Percentiles rank a stretch among this genome's conserved stretches.
phyloP scores from a whole-genome alignment of 30 jellyfish, hydroid and myxozoan species.

The Turritopsis dohrnii region DNA sequence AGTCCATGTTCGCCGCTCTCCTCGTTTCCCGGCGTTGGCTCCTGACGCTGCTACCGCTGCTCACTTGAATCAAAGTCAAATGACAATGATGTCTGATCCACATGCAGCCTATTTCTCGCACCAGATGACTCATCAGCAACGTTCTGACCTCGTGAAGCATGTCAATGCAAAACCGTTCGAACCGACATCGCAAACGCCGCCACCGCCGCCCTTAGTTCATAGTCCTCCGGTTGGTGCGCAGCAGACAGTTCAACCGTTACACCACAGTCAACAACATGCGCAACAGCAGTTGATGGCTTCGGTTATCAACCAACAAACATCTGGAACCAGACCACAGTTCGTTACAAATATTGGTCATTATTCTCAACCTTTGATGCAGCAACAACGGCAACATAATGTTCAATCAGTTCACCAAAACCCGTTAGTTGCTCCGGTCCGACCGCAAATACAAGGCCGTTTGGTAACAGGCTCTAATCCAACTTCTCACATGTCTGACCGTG shows the following conservation, averaged over 20 bases:
- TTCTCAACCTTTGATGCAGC: slow-evolving; percentile 54
- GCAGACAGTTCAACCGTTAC: slow-evolving; percentile 45
- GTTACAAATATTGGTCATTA: slow-evolving; percentile 26
- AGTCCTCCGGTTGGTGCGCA: slow-evolving; percentile 44
- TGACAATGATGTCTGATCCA: slow-evolving; percentile 26
- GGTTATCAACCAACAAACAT: slow-evolving; percentile 2
- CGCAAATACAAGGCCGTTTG: slow-evolving; percentile 65
- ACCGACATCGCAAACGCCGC: slow-evolving; percentile 93
- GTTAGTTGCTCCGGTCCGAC: slow-evolving; percentile 91
- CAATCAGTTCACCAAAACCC: slow-evolving; percentile 50
- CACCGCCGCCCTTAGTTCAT: slow-evolving; percentile 73
- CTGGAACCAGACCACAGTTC: slow-evolving; percentile 25
- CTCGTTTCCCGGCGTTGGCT: background rate
- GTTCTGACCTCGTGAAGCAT: slow-evolving; percentile 80
- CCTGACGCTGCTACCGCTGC: background rate
- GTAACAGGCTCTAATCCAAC: slow-evolving; percentile 43
- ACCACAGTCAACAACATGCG: slow-evolving; percentile 24
- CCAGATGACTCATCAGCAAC: slow-evolving; percentile 37
- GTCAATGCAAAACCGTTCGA: slow-evolving; percentile 97
- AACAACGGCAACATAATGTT: slow-evolving; percentile 32
- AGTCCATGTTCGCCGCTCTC: slow-evolving; percentile 1
- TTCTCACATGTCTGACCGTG: background rate
- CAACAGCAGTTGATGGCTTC: background rate
- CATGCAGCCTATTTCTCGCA: background rate
- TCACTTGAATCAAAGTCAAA: slow-evolving; percentile 12